Percentiles rank a stretch among this genome's conserved stretches.
phyloP scores from a whole-genome alignment of 2,888 invertebrate genomes.

The Diaprepes abbreviatus region DNA sequence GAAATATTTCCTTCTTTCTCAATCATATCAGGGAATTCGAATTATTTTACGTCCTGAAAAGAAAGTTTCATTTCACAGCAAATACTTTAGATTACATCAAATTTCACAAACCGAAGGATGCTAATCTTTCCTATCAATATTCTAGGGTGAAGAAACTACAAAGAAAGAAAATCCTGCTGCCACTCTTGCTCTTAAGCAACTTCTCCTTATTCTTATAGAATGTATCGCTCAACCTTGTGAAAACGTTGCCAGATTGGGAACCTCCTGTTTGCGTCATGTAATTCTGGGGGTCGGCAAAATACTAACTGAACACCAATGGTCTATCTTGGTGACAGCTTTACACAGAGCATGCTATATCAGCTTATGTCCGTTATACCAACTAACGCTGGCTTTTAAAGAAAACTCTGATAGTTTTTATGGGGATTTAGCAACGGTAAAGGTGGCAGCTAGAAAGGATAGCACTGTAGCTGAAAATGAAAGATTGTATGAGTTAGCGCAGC shows the following conservation, averaged over 20 bases:
- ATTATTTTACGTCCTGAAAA: too few species aligned
- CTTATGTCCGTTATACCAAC: slow-evolving; percentile 86
- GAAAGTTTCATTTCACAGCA: too few species aligned
- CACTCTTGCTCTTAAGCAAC: slow-evolving; percentile 87
- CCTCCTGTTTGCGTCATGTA: slow-evolving; percentile 87
- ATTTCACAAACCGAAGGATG: too few species aligned
- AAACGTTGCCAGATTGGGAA: slow-evolving; percentile 90
- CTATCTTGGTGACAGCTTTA: slow-evolving; percentile 84
- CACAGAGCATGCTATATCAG: slow-evolving; percentile 90
- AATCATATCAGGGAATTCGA: too few species aligned
- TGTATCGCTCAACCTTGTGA: slow-evolving; percentile 93
- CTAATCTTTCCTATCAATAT: too few species aligned
- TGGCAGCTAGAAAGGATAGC: slow-evolving; percentile 91
- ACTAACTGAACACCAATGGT: slow-evolving; percentile 88
- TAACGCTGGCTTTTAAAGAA: slow-evolving; percentile 91
- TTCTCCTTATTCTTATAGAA: slow-evolving; percentile 88
- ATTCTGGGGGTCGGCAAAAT: slow-evolving; percentile 87
- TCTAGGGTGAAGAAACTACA: slow-evolving; percentile 41
- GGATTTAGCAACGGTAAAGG: slow-evolving; percentile 92
- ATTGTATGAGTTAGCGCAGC: slow-evolving; percentile 89
- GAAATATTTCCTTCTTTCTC: too few species aligned
- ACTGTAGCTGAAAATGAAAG: slow-evolving; percentile 87
- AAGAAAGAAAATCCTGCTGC: slow-evolving; percentile 71
- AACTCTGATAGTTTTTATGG: slow-evolving; percentile 96
- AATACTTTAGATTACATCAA: too few species aligned